Evolutionary conservation across 2,797 vertebrate genomes (phyloP), one percentile per base, ranked within the genome.

Genomic region (Australoheros facetus): DNA sequence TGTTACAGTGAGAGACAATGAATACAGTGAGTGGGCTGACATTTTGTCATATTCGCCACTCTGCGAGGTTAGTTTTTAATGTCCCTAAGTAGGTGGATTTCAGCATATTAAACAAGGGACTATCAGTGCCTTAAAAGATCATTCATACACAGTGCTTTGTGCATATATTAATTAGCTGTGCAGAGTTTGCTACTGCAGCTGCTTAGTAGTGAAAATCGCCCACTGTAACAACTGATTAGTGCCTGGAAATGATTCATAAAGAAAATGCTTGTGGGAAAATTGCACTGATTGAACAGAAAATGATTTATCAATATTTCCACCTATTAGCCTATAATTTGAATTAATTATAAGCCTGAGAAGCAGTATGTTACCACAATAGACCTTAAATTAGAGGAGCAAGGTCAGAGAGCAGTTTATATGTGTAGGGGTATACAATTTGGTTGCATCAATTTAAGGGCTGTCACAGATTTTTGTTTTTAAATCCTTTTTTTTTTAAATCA

Each of bases 41-140:
- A 2, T 87, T 85, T 85, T 90, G 81, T 90, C 87, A 75, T 69
- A 59, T 80, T 82, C 60, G 16, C 69, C 69, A 39, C 73, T 59
- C 71, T 75, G 72, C 6, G 7, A 80, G 84, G 78, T 86, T 84
- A 21, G 56, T 81, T 72, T 85, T 90, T 85, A 89, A 85, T 80
- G 83, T 76, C 57, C 78, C 51, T 75, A 81, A 89, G 85, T 80
- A 86, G 85, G 87, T 79, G 81, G 81, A 85, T 81, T 73, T 79
- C 62, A 12, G 39, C 19, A 57, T 80, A 87, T 82, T 83, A 42
- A 69, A 19, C 17, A 0, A 66, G 75, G 73, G 79, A 81, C 80
- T 75, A 7, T 77, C 72, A 69, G 42, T 21, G 62, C 60, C 60
- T 81, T 51, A 26, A 85, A 88, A 82, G 75, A 77, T 57, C n/a